Evolutionary conservation across 2,888 invertebrate species (phyloP).

Genomic region (Drosophila prostipennis): DNA sequence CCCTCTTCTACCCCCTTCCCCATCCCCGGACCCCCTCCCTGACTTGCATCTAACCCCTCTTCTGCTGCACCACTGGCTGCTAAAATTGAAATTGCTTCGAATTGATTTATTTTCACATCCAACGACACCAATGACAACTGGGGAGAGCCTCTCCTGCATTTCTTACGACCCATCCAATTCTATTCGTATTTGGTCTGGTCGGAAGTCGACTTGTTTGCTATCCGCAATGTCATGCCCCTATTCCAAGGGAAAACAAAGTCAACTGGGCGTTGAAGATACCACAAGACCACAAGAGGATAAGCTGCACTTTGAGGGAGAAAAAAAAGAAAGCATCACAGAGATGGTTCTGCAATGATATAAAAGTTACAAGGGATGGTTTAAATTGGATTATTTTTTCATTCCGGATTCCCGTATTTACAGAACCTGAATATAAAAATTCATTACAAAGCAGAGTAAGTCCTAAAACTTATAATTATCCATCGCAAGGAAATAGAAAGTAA

Average conservation of each 20-base stretch:
- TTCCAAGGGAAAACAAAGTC: slow-evolving; percentile 27
- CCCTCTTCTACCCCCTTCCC: background rate
- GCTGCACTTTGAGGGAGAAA: slow-evolving; percentile 7
- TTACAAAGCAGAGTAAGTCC: too few relatives aligned
- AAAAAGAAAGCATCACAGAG: background rate
- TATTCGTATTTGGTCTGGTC: slow-evolving; percentile 6
- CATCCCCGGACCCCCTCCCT: background rate
- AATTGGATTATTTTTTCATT: background rate
- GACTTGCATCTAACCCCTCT: slow-evolving; percentile 10
- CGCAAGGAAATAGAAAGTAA: too few relatives aligned
- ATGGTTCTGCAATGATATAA: background rate
- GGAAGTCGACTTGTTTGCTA: slow-evolving; percentile 13
- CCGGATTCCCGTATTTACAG: too few relatives aligned
- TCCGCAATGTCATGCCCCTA: slow-evolving; percentile 30
- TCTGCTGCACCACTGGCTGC: slow-evolving; percentile 23
- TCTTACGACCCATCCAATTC: slow-evolving; percentile 25
- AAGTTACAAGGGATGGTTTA: background rate
- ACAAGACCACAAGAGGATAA: slow-evolving; percentile 21
- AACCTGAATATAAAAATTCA: too few relatives aligned
- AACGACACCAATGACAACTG: slow-evolving; percentile 31
- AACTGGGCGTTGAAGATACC: slow-evolving; percentile 11
- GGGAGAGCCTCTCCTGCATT: slow-evolving; percentile 13
- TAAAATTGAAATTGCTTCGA: slow-evolving; percentile 52
- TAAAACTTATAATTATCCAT: too few relatives aligned
- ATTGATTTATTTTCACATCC: slow-evolving; percentile 57